These are phyloP conservation scores for Embiotoca jacksoni DNA, from an alignment of 2,113 vertebrate genomes.

Conservation along the genomic window DNA sequence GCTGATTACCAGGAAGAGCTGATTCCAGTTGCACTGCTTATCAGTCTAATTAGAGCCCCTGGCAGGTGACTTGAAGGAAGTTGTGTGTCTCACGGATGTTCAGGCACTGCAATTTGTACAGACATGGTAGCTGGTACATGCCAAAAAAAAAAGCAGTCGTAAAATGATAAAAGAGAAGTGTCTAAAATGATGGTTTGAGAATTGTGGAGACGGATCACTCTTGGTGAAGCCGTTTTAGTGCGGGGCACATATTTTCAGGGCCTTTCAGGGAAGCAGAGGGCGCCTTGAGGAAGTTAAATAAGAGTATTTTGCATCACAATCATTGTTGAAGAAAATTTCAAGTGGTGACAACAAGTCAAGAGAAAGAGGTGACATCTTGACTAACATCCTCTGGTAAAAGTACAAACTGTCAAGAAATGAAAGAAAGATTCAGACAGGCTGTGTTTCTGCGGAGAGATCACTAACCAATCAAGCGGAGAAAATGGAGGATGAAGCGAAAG, in stretches of 20 bases:
- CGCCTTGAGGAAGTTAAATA: slow-evolving; percentile 50
- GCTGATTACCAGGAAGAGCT: slow-evolving; percentile 82
- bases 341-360: slow-evolving; percentile 50
- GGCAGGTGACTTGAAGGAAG: slow-evolving; percentile 80
- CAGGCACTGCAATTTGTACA: slow-evolving; percentile 57
- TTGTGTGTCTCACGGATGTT: slow-evolving; percentile 59
- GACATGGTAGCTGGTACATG: slow-evolving; percentile 39
- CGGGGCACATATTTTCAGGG: slow-evolving; percentile 33
- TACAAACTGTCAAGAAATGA: slow-evolving; percentile 51
- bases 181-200: slow-evolving; percentile 36
- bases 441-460: slow-evolving; percentile 10
- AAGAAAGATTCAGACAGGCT: slow-evolving; percentile 25
- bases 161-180: slow-evolving; percentile 12
- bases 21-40: slow-evolving; percentile 80
- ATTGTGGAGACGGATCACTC: slow-evolving; percentile 32
- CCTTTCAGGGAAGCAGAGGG: slow-evolving; percentile 20
- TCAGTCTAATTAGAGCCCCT: slow-evolving; percentile 83
- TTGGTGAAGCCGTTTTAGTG: slow-evolving; percentile 21
- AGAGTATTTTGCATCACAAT: slow-evolving; percentile 44
- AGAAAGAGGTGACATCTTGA: slow-evolving; percentile 48
- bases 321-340: slow-evolving; percentile 34
- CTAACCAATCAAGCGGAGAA: slow-evolving; percentile 26
- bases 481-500: slow-evolving; percentile 41
- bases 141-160: slow-evolving; percentile 2
- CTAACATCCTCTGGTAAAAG: slow-evolving; percentile 50